Percentiles rank a stretch among this genome's conserved stretches.
Conservation (phyloP, 2,113 vertebrate genomes). For the Oostethus manadensis region DNA sequence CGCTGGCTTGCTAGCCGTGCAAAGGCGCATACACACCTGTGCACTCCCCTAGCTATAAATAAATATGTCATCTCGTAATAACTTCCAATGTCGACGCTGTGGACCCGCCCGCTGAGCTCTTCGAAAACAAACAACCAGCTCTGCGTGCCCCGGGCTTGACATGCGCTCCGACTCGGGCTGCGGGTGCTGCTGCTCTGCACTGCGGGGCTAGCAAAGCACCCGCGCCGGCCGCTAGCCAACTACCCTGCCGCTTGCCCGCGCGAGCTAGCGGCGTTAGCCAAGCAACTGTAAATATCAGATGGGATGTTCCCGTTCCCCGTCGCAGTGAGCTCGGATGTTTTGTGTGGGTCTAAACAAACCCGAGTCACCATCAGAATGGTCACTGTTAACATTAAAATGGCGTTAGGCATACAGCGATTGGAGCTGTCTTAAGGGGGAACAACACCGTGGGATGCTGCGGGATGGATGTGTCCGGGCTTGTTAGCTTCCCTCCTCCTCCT, state of each 20-base stretch:
- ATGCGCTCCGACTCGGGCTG: slow-evolving; percentile 12
- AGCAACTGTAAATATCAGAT: slow-evolving; percentile 22
- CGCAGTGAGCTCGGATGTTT: not conserved
- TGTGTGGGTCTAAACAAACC: not conserved
- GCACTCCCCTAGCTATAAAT: slow-evolving; percentile 25
- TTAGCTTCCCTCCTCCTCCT: not conserved
- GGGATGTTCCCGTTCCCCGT: not conserved
- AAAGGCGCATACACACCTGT: slow-evolving; percentile 2
- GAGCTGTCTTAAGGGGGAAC: not conserved
- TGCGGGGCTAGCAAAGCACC: slow-evolving; percentile 8
- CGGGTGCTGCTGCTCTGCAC: slow-evolving; percentile 23
- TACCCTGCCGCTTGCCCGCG: not conserved
- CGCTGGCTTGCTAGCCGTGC: not conserved
- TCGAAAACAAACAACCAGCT: not conserved
- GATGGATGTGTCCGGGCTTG: slow-evolving; percentile 11
- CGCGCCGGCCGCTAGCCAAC: slow-evolving; percentile 24
- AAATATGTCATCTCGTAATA: slow-evolving; percentile 32
- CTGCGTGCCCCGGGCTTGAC: not conserved
- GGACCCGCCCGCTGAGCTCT: slow-evolving; percentile 26
- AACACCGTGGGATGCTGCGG: slow-evolving; percentile 49
- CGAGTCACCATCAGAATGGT: not conserved
- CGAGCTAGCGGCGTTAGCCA: slow-evolving; percentile 24
- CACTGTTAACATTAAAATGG: not conserved
- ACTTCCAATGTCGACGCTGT: slow-evolving; percentile 53
- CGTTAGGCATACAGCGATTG: not conserved